A percentile compares a stretch with the other conserved stretches of the same genome.
Evolutionary conservation across 2,797 vertebrate genomes (phyloP).

Genomic region (Poeciliopsis paucimaculata): DNA sequence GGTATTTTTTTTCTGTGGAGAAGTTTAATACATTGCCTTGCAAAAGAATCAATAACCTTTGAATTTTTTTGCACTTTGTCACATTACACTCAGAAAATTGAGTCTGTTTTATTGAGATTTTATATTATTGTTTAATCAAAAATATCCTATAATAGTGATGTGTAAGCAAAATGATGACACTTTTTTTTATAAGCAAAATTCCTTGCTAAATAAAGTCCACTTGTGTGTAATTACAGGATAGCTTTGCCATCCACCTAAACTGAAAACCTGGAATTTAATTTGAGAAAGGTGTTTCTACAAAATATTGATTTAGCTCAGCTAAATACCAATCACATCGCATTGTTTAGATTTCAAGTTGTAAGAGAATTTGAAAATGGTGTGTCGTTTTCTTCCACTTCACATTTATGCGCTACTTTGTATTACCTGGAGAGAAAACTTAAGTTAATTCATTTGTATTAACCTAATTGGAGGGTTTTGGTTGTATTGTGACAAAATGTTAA

Average conservation of each 20-base stretch:
- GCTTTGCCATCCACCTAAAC: neutral
- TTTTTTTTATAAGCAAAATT: neutral
- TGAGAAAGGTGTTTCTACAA: neutral
- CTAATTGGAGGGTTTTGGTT: neutral
- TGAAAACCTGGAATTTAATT: neutral
- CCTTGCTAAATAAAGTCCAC: neutral
- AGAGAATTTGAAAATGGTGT: neutral
- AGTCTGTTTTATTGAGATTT: neutral
- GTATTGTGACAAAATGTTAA: neutral
- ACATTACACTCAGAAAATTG: neutral
- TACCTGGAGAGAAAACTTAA: no score
- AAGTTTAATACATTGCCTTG: slow-evolving; percentile 1
- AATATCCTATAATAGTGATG: neutral
- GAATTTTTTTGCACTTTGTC: neutral
- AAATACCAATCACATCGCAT: neutral
- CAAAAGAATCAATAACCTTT: neutral
- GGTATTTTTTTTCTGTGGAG: slow-evolving; percentile 22
- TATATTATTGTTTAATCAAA: neutral
- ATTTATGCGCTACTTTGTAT: neutral
- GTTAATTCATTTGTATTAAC: no score
- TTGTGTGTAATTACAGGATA: neutral
- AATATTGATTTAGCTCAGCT: neutral
- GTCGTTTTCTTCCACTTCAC: neutral
- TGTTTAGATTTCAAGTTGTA: neutral
- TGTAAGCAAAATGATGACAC: neutral